Conservation (phyloP, 1,140 invertebrate genomes). For the Thaumetopoea pityocampa region DNA sequence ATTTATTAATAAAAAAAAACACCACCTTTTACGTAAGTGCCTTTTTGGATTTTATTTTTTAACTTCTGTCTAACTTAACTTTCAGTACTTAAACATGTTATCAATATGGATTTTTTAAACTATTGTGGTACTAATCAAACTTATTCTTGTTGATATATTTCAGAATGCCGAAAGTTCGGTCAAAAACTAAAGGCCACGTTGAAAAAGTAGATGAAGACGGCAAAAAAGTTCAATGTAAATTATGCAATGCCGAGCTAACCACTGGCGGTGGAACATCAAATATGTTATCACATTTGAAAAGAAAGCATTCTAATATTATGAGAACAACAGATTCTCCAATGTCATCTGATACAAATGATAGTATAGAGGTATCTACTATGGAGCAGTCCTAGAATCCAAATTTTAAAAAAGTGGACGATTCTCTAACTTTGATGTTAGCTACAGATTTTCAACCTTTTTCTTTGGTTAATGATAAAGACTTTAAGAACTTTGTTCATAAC, state of each 20-base stretch:
- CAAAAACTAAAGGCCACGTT: background rate
- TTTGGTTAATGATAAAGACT: background rate
- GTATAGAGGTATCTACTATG: background rate
- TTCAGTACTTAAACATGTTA: too few relatives aligned
- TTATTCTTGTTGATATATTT: background rate
- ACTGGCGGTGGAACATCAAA: slow-evolving; percentile 2
- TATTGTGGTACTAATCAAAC: too few relatives aligned
- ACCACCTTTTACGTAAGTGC: too few relatives aligned
- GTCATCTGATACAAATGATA: background rate
- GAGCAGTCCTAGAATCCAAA: background rate
- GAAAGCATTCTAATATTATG: background rate
- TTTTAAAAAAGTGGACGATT: background rate
- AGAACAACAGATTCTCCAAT: background rate
- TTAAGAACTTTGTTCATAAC: slow-evolving; percentile 1
- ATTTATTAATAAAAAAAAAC: too few relatives aligned
- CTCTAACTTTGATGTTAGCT: background rate
- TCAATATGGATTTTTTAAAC: too few relatives aligned
- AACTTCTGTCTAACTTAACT: too few relatives aligned
- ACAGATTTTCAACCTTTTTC: slow-evolving; percentile 1
- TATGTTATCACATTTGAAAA: background rate
- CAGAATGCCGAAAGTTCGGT: background rate
- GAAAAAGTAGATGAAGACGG: background rate
- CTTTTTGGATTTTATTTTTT: too few relatives aligned
- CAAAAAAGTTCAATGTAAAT: background rate
- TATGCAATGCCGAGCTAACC: background rate